Evolutionary conservation across 2,113 vertebrate genomes (phyloP), one percentile per base, ranked within the genome.

Genomic region (Montifringilla adamsi): DNA sequence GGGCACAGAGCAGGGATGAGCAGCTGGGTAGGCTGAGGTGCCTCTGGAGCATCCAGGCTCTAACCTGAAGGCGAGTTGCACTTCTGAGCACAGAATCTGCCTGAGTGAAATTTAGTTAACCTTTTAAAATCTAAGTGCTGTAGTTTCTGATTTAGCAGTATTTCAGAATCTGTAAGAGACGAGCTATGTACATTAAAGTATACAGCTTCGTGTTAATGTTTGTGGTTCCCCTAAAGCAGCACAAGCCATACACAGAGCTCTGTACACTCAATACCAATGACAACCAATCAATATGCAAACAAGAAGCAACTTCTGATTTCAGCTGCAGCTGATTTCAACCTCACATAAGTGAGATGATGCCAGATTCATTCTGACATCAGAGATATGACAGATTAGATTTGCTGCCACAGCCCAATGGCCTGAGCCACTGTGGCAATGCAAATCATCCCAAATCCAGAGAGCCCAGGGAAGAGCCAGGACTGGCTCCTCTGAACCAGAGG

Each of bases 21-120:
- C n/a, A 63, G 55, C 31, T 28, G 20, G 33, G 31, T 10, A 22
- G 18, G 35, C 46, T 70, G 43, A 66, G 31, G 16, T 9, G 1
- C 33, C 67, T 52, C 15, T 4, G 2, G 44, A 87, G 50, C 46
- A 76, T 18, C 20, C 10, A 5, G 50, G 59, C 67, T 90, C 35
- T 14, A 10, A 46, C 22, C 9, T 14, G 33, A 33, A 56, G 58
- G 9, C 0, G 0, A 68, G 39, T 44, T 72, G 47, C 39, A n/a
- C 31, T 68, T 85, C 77, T n/a, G 37, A 44, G 53, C 16, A 31
- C 19, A 28, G 11, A 76, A 50, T 7, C 52, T 33, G 18, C 62
- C 55, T 12, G 20, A 64, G 14, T 14, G 39, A 84, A 77, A 81
- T 50, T 41, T 17, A 70, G 37, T 66, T 83, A 76, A 33, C 24